Conservation (phyloP, 1,140 invertebrate species). For the Cheumatopsyche charites region DNA sequence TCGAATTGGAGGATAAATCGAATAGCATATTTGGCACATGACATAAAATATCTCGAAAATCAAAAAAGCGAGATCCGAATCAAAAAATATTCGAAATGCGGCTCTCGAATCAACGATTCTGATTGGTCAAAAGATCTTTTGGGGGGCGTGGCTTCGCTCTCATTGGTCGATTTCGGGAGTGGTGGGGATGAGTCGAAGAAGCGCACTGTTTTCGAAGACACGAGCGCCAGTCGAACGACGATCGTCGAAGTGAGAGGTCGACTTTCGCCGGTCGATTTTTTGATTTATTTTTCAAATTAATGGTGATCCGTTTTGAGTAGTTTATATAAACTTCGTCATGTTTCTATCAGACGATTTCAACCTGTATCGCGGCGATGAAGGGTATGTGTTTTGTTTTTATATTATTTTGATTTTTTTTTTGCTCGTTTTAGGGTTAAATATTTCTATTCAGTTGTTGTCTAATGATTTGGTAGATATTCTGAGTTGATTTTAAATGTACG, state of each 20-base stretch:
- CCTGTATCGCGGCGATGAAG: slow-evolving; percentile 31
- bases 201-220: not conserved
- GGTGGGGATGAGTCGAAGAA: slow-evolving; percentile 14
- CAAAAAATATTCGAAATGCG: too few relatives aligned
- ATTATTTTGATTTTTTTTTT: too few relatives aligned
- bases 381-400: slow-evolving; percentile 3
- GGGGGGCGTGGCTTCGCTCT: slow-evolving; percentile 16
- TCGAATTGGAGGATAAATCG: too few relatives aligned
- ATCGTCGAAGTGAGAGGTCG: not conserved
- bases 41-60: too few relatives aligned
- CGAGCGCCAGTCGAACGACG: not conserved
- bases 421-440: too few relatives aligned
- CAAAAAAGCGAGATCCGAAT: too few relatives aligned
- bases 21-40: too few relatives aligned
- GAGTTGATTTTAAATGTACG: too few relatives aligned
- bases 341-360: slow-evolving; percentile 36
- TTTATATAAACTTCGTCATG: slow-evolving; percentile 19
- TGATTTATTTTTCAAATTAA: not conserved
- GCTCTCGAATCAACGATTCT: too few relatives aligned
- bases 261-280: not conserved
- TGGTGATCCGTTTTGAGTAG: not conserved
- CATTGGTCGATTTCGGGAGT: slow-evolving; percentile 3
- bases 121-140: too few relatives aligned
- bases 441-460: too few relatives aligned
- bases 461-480: too few relatives aligned